Evolutionary conservation across 2,888 invertebrate species (phyloP).

Genomic region (Drosophila algonquin): DNA sequence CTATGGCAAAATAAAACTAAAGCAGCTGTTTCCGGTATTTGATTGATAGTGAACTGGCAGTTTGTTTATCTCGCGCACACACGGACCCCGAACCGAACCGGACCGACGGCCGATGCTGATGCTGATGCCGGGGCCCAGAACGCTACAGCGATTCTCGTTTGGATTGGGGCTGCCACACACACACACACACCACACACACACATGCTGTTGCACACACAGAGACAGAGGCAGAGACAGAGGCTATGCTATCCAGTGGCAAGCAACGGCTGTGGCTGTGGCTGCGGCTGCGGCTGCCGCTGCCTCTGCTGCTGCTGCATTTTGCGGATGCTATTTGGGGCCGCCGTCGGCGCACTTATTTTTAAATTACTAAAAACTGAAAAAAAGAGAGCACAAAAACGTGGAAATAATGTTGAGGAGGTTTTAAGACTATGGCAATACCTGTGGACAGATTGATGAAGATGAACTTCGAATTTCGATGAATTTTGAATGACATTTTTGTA

Average conservation of each 20-base stretch:
- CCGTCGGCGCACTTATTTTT: slow-evolving; percentile 79
- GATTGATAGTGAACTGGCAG: slow-evolving; percentile 84
- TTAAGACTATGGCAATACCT: not conserved
- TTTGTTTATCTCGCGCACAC: slow-evolving; percentile 82
- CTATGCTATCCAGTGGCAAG: slow-evolving; percentile 58
- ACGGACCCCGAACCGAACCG: slow-evolving; percentile 28
- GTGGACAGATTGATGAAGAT: not conserved
- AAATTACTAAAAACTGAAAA: slow-evolving; percentile 72
- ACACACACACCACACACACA: slow-evolving; percentile 8
- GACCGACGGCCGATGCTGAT: slow-evolving; percentile 7
- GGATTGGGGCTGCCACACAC: slow-evolving; percentile 49
- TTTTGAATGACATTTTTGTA: not conserved
- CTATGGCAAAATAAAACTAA: slow-evolving; percentile 83
- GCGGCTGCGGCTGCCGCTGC: slow-evolving; percentile 3
- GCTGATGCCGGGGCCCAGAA: slow-evolving; percentile 32
- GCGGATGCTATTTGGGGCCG: slow-evolving; percentile 81
- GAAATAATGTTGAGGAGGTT: not conserved
- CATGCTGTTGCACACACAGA: too few relatives aligned
- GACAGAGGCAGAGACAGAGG: not conserved
- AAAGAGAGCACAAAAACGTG: slow-evolving; percentile 14
- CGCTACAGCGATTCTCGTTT: slow-evolving; percentile 31
- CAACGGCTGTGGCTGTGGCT: slow-evolving; percentile 13
- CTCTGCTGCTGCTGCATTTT: slow-evolving; percentile 64
- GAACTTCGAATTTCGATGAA: not conserved
- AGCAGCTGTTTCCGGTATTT: slow-evolving; percentile 85